Base-by-base conservation (phyloP, 2,888 invertebrate species). In the Prenolepis imparis region DNA sequence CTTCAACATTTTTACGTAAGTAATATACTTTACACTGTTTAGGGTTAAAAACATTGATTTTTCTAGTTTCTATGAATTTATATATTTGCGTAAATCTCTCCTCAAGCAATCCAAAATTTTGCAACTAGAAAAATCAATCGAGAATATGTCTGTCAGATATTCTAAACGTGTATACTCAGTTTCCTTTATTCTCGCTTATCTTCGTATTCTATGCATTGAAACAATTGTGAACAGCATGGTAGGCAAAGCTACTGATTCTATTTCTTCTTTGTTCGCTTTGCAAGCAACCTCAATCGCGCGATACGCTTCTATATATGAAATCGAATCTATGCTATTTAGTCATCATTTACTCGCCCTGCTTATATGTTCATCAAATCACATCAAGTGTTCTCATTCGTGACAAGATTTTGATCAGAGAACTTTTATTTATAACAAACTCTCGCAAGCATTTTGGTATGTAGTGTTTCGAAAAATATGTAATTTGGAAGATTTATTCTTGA, bases 181-280 rank as follows among this genome's bases (percentile, higher is more conserved):
- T 75, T 67, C 48, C 55, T 32, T 83, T 75, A 57, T 78, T 87
- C 70, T 83, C 68, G 83, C 87, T 86, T 88, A 32, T 82, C 78
- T 81, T 86, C 66, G 73, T 81, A 83, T 82, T 82, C 73, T 86
- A 80, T 89, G 90, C 88, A 85, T 82, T 90, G 80, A 59, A 86
- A 87, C 84, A 83, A n/a, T 90, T 91, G 84, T 90, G 84, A 88
- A 89, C 86, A 89, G 92, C 92, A 92, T 92, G 92, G 89, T 90
- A 92, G 92, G 80, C 87, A 87, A 89, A 82, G 75, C n/a, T 84
- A 87, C 52, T 66, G 78, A 85, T 67, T 88, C 83, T 84, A 68
- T 87, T 77, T 67, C 67, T 86, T 67, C 77, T 83, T 84, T 81
- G 73, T 84, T 84, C 83, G 90, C 89, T 88, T 89, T 64, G 85